Percentiles rank a stretch among this genome's conserved stretches.
Evolutionary conservation across 2,113 vertebrate species (phyloP).

Genomic region (Accipiter virgatus): DNA sequence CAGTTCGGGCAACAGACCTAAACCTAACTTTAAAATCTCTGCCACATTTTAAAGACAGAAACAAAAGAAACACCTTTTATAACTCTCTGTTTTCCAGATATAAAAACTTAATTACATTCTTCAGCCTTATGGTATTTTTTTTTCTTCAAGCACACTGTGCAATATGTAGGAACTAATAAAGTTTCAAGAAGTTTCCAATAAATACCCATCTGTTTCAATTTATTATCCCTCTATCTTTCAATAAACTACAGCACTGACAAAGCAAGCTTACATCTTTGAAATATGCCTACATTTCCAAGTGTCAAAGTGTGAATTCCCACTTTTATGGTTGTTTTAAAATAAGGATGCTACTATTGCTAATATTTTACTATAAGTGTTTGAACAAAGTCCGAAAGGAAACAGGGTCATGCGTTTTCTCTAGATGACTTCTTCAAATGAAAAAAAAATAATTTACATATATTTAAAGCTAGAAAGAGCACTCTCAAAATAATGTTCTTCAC

Average conservation of each 20-base stretch:
- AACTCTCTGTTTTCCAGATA: neutral
- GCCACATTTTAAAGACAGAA: neutral
- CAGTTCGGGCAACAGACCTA: neutral
- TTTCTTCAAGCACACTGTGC: neutral
- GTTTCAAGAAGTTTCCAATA: neutral
- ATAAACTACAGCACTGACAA: neutral
- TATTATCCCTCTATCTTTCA: neutral
- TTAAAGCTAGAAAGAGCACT: neutral
- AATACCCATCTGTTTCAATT: neutral
- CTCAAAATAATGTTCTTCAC: neutral
- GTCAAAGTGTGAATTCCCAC: neutral
- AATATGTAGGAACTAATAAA: neutral
- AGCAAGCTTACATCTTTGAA: neutral
- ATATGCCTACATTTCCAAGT: neutral
- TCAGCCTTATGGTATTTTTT: neutral
- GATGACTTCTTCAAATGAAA: neutral
- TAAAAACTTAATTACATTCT: neutral
- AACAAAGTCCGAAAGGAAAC: neutral
- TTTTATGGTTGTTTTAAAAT: neutral
- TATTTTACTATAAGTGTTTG: neutral
- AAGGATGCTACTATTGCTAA: neutral
- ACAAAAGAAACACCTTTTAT: neutral
- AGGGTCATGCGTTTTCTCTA: neutral
- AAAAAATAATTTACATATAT: neutral
- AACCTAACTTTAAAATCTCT: neutral